These are phyloP conservation scores for Pterocles orientalis DNA, from an alignment of 2,113 vertebrate genomes.

Conservation along the genomic window DNA sequence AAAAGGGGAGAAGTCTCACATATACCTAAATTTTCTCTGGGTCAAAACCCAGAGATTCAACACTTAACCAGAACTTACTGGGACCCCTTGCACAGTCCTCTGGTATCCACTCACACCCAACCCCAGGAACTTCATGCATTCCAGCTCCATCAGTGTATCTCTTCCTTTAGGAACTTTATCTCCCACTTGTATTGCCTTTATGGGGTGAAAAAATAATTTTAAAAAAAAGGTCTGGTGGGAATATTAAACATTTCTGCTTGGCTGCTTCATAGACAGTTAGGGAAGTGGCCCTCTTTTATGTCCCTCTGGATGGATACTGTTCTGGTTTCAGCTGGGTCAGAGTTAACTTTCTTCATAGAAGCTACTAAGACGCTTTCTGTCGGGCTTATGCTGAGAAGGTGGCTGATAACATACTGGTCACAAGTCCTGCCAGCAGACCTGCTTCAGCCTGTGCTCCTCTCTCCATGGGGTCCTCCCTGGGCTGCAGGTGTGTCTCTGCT, in stretches of 20 bases:
- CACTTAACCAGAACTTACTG: background rate
- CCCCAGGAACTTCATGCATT: background rate
- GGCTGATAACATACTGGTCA: too few species aligned
- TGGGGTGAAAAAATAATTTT: too few species aligned
- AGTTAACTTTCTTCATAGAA: too few species aligned
- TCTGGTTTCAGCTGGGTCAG: background rate
- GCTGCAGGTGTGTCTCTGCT: background rate
- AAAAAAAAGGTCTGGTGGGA: background rate
- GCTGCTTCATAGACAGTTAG: background rate
- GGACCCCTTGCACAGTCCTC: background rate
- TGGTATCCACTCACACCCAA: background rate
- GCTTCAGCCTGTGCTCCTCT: background rate
- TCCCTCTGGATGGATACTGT: background rate
- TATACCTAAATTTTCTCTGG: background rate
- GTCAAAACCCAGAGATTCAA: background rate
- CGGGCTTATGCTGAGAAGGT: too few species aligned
- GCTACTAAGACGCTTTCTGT: too few species aligned
- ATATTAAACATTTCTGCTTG: background rate
- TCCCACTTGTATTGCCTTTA: background rate
- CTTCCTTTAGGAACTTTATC: background rate
- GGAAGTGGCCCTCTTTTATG: background rate
- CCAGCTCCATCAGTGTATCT: fast-evolving
- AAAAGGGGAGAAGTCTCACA: background rate
- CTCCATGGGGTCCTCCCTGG: fast-evolving
- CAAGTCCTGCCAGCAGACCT: background rate